A percentile compares a stretch with the other conserved stretches of the same genome.
Evolutionary conservation across 2,113 vertebrate species (phyloP).

Genomic region (Antechinus stuartii): DNA sequence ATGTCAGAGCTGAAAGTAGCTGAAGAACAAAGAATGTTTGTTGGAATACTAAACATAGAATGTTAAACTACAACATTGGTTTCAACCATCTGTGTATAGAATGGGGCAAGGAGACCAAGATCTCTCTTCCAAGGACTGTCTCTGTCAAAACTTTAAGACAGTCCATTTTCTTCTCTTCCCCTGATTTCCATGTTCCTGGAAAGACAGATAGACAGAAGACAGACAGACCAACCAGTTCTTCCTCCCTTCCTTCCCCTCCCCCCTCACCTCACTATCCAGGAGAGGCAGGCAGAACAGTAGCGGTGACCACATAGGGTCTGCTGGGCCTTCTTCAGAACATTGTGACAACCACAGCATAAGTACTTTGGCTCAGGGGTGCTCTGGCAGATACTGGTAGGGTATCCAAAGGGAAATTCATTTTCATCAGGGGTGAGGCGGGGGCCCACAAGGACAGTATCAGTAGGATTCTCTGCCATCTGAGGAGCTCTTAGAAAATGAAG

Average conservation of each 20-base stretch:
- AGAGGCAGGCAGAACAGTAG: slow-evolving; percentile 84
- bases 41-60: not conserved
- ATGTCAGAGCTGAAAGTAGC: not conserved
- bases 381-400: slow-evolving; percentile 83
- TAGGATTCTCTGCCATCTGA: slow-evolving; percentile 80
- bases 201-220: not conserved
- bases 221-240: not conserved
- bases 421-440: slow-evolving; percentile 81
- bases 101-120: not conserved
- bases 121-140: not conserved
- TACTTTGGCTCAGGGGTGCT: slow-evolving; percentile 81
- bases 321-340: slow-evolving; percentile 84
- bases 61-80: not conserved
- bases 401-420: slow-evolving; percentile 88
- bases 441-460: slow-evolving; percentile 37
- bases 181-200: not conserved
- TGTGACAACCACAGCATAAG: slow-evolving; percentile 85
- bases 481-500: not conserved
- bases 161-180: not conserved
- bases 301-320: slow-evolving; percentile 84
- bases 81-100: not conserved
- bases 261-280: slow-evolving; percentile 87
- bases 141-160: not conserved
- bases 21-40: not conserved
- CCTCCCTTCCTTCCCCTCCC: not conserved